Base-by-base conservation (phyloP, 2,797 vertebrate species). In the Psittacula derbiana region DNA sequence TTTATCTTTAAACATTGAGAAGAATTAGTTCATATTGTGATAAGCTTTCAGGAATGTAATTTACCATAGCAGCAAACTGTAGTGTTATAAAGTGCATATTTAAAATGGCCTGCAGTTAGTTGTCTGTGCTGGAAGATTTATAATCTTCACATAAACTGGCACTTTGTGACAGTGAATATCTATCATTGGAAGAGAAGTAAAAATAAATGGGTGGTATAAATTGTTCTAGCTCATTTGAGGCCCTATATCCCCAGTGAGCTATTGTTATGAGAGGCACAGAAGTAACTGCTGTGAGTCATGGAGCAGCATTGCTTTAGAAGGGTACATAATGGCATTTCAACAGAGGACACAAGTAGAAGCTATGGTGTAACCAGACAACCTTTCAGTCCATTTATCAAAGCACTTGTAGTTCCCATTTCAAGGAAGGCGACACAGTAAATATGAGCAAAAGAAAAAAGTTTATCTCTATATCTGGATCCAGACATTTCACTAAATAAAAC, bases 321-420 rank as follows among this genome's bases (percentile, higher is more conserved):
- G 74, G 87, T 71, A 78, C 85, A 94, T 82, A 88, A 67, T 28
- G 90, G 82, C 94, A 89, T 96, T 94, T 95, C 92, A 83, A 83
- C 89, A 83, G 88, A 97, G 96, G 96, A 93, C 74, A 93, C 69
- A 46, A 94, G 71, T 10, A 95, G 88, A 97, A 92, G 57, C 90
- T 28, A 4, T 81, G 75, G 90, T 93, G 91, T 96, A 96, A 92
- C 65, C 92, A 97, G 94, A 97, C 95, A 95, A 96, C 96, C 96
- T 96, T 95, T 97, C 78, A 91, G 71, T 88, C 96, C 95, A 96
- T 98, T 98, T 98, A 97, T 98, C 98, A 97, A 86, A 98, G 86
- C 75, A 50, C 90, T 97, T 90, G 61, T 82, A 97, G 84, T 73
- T 95, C 92, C 88, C 83, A 46, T 97, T 98, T 97, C 93, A 96